Evolutionary conservation across 2,797 vertebrate genomes (phyloP).

Genomic region (Acanthurus lineatus): DNA sequence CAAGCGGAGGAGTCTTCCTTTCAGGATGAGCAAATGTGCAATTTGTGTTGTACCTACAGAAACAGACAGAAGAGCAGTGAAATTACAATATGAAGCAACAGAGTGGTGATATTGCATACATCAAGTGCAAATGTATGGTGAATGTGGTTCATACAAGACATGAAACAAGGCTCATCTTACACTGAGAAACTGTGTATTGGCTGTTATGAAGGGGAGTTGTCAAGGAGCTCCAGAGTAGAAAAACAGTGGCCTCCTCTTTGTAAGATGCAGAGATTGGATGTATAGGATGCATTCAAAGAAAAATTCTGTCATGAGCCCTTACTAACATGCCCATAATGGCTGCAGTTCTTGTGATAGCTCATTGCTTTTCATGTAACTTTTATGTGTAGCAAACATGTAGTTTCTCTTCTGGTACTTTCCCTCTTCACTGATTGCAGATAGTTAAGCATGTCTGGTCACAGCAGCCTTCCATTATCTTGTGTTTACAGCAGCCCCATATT

Average conservation of each 20-base stretch:
- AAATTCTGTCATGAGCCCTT: no score
- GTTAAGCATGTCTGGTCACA: slow-evolving; percentile 15
- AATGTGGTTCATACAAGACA: background rate
- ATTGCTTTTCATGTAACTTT: slow-evolving; percentile 34
- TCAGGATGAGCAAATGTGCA: no score
- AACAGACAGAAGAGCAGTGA: no score
- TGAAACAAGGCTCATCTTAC: background rate
- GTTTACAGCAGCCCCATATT: slow-evolving; percentile 33
- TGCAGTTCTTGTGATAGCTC: background rate
- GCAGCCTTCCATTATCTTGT: slow-evolving; percentile 31
- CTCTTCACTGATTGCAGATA: slow-evolving; percentile 34
- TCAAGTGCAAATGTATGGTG: background rate
- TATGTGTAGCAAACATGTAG: background rate
- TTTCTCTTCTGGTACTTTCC: slow-evolving; percentile 4
- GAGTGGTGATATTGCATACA: background rate
- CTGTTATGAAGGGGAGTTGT: background rate
- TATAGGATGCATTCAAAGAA: no score
- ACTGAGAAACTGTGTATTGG: background rate
- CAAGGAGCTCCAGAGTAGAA: background rate
- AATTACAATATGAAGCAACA: background rate
- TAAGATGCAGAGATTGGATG: background rate
- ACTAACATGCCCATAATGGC: no score
- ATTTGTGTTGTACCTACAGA: no score
- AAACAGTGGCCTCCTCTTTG: background rate
- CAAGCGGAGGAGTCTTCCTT: background rate